phyloP scores from a whole-genome alignment of 2,797 vertebrate genomes.

The Gymnothorax reevesii region DNA sequence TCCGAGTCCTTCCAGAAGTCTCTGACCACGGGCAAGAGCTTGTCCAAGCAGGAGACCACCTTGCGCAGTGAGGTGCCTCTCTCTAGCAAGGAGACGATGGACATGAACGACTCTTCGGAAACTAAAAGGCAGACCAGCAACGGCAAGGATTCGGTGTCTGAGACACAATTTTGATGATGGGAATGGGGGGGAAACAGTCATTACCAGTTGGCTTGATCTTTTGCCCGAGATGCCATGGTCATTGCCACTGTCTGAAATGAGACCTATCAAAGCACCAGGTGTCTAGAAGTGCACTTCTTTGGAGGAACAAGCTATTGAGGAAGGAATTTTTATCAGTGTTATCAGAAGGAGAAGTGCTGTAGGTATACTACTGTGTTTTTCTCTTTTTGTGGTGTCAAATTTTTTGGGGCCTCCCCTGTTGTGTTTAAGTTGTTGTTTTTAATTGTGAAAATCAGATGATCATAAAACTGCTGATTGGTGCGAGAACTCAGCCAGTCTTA shows the following conservation, averaged over 20 bases:
- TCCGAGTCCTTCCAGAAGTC: slow-evolving; percentile 98
- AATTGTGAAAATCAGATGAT: slow-evolving; percentile 17
- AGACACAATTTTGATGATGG: slow-evolving; percentile 74
- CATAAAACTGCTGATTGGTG: neutral
- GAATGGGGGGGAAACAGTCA: neutral
- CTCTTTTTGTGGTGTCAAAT: neutral
- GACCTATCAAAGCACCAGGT: slow-evolving; percentile 1
- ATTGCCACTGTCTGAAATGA: neutral
- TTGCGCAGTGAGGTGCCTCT: slow-evolving; percentile 79
- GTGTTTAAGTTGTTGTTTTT: neutral
- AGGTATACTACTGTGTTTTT: slow-evolving; percentile 15
- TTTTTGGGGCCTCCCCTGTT: slow-evolving; percentile 17
- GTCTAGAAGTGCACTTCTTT: slow-evolving; percentile 8
- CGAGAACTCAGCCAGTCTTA: neutral
- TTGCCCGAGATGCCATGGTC: neutral
- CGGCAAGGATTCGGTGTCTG: slow-evolving; percentile 80
- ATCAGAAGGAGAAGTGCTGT: slow-evolving; percentile 10
- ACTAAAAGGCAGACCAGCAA: slow-evolving; percentile 68
- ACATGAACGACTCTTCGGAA: slow-evolving; percentile 61
- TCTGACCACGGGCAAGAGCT: slow-evolving; percentile 82
- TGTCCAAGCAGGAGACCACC: slow-evolving; percentile 80
- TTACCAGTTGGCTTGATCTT: neutral
- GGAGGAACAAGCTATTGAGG: slow-evolving; percentile 7
- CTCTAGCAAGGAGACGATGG: slow-evolving; percentile 69
- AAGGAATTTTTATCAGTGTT: slow-evolving; percentile 29